Conservation (phyloP, 2,113 vertebrate genomes). For the Planiliza haematocheilus region DNA sequence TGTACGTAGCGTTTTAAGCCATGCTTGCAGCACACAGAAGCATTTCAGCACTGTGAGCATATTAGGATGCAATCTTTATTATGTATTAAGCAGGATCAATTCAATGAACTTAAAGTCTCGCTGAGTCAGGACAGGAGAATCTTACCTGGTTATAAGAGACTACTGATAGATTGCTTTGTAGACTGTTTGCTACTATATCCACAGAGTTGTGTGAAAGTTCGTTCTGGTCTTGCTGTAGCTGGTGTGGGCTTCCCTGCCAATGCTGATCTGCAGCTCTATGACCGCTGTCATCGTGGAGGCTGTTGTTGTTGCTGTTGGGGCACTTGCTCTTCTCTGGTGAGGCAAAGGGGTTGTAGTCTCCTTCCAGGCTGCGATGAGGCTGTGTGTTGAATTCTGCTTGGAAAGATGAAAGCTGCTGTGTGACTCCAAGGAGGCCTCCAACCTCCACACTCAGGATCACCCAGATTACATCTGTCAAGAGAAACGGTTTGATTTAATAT, state of each 20-base stretch:
- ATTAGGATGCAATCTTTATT: not conserved
- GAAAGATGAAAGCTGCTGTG: conserved; percentile 98
- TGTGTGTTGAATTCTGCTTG: conserved; percentile 99
- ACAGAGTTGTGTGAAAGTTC: conserved; percentile 99
- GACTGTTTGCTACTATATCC: conserved; percentile 98
- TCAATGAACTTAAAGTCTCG: too few species aligned
- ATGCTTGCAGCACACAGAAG: not conserved
- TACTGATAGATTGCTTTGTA: conserved; percentile 98
- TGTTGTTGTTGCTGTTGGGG: conserved; percentile 80
- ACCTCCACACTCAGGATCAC: conserved; percentile 99
- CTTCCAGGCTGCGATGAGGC: conserved; percentile 95
- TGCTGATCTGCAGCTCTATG: conserved; percentile 91
- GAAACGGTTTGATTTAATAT: not conserved
- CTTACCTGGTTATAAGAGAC: conserved; percentile 99
- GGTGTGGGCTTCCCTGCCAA: conserved; percentile 92
- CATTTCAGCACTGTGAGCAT: not conserved
- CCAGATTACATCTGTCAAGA: conserved; percentile 94
- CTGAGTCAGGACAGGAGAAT: too few species aligned
- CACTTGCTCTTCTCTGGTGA: conserved; percentile 98
- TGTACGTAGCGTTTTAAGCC: not conserved
- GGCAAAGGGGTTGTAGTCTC: conserved; percentile 98
- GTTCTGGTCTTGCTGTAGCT: conserved; percentile 97
- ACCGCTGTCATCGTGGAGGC: conserved; percentile 80
- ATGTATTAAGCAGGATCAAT: too few species aligned
- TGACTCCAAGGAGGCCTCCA: conserved; percentile 98